A percentile compares a stretch with the other conserved stretches of the same genome.
These are phyloP conservation scores for Halictus ligatus DNA, from an alignment of 2,888 invertebrate species.

Conservation along the genomic window DNA sequence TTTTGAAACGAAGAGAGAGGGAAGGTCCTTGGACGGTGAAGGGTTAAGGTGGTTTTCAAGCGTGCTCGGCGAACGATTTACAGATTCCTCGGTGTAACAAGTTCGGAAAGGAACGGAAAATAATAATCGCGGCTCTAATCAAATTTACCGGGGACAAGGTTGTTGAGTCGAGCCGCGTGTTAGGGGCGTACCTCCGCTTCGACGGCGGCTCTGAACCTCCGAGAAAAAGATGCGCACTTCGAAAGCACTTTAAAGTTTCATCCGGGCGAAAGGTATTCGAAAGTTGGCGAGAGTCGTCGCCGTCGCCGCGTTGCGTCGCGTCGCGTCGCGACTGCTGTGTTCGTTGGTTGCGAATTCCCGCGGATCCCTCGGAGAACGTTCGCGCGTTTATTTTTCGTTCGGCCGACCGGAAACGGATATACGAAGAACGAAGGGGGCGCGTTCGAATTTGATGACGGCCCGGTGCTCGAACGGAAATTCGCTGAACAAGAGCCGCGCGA, in stretches of 20 bases:
- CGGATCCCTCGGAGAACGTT: conserved; percentile 6
- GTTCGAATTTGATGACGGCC: conserved; percentile 19
- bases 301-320: conserved; percentile 8
- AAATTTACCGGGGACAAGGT: background rate
- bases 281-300: conserved; percentile 55
- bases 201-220: background rate
- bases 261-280: conserved; percentile 41
- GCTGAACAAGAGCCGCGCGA: conserved; percentile 1
- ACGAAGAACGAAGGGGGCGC: background rate
- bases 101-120: background rate
- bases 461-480: background rate
- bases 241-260: conserved; percentile 59
- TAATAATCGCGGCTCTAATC: conserved; percentile 8
- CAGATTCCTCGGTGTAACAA: background rate
- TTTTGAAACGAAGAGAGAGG: background rate
- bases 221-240: conserved; percentile 15
- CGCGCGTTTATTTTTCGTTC: conserved; percentile 4
- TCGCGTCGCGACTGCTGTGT: conserved; percentile 11
- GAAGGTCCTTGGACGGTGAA: background rate
- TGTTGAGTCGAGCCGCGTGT: background rate
- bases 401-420: conserved; percentile 11
- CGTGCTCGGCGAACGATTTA: background rate
- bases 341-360: conserved; percentile 58
- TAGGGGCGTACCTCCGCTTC: background rate
- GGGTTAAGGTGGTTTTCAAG: background rate